Conservation (phyloP, 2,888 invertebrate species). For the Drosophila histrio region DNA sequence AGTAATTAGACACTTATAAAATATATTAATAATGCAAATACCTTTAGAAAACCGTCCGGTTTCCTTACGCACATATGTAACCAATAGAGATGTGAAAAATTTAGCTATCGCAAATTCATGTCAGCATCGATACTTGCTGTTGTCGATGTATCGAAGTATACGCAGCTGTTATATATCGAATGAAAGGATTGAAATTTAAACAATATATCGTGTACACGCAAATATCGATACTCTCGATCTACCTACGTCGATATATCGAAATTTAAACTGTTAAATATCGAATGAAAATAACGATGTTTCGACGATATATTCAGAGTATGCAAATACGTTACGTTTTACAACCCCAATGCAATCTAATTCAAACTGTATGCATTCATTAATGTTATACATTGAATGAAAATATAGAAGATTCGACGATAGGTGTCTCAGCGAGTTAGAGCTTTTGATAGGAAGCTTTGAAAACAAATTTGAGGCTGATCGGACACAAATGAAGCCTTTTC, state of each 20-base stretch:
- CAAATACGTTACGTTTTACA: no score
- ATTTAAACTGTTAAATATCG: no score
- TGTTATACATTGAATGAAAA: no score
- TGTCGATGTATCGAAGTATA: background rate
- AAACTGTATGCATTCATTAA: no score
- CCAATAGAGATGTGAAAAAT: background rate
- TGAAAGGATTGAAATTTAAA: background rate
- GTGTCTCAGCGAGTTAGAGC: background rate
- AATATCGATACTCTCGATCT: no score
- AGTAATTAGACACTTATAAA: background rate
- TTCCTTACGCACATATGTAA: conserved; percentile 2
- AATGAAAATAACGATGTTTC: no score
- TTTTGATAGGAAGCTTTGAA: background rate
- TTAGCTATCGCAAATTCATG: no score
- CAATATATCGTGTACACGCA: background rate
- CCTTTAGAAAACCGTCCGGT: background rate
- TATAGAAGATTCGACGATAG: no score
- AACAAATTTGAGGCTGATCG: background rate
- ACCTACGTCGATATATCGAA: no score
- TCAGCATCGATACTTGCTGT: background rate
- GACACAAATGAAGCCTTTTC: background rate
- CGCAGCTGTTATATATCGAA: background rate
- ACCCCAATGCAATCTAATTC: no score
- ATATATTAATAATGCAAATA: background rate
- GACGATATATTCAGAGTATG: no score